Percentiles rank a stretch among this genome's conserved stretches.
Evolutionary conservation across 2,113 vertebrate species (phyloP).

Genomic region (Clinocottus analis): DNA sequence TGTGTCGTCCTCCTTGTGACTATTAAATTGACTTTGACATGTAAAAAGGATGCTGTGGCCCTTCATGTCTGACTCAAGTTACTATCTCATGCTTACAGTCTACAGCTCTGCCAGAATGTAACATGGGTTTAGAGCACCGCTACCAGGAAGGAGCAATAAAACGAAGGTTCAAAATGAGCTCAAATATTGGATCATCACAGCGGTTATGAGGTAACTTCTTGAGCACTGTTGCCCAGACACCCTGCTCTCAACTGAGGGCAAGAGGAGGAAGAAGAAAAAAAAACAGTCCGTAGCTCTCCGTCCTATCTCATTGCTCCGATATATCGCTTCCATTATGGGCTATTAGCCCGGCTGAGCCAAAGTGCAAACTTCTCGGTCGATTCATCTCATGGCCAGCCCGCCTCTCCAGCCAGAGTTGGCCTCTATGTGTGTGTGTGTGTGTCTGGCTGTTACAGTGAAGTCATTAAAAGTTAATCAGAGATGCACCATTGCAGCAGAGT

Average conservation of each 20-base stretch:
- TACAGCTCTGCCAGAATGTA: background rate
- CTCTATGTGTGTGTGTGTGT: slow-evolving; percentile 50
- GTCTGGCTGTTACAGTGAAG: slow-evolving; percentile 59
- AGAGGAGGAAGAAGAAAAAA: background rate
- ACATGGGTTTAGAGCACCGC: slow-evolving; percentile 4
- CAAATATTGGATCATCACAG: slow-evolving; percentile 14
- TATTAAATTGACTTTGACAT: background rate
- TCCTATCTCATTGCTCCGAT: slow-evolving; percentile 18
- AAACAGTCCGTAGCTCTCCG: slow-evolving; percentile 19
- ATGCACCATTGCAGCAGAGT: slow-evolving; percentile 73
- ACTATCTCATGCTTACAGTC: background rate
- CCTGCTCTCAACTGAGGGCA: slow-evolving; percentile 8
- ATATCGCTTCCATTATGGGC: slow-evolving; percentile 51
- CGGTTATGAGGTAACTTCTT: slow-evolving; percentile 24
- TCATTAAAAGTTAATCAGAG: slow-evolving; percentile 82
- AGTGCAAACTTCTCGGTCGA: slow-evolving; percentile 52
- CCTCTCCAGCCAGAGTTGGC: slow-evolving; percentile 43
- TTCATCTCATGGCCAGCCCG: slow-evolving; percentile 57
- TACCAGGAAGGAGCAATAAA: background rate
- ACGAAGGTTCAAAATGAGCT: slow-evolving; percentile 1
- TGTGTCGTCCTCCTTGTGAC: background rate
- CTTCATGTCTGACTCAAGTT: background rate
- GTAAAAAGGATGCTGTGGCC: background rate
- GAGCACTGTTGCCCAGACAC: slow-evolving; percentile 26
- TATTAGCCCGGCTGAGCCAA: slow-evolving; percentile 46